Base-by-base conservation (phyloP, 2,888 invertebrate genomes). In the Lycaena phlaeas region DNA sequence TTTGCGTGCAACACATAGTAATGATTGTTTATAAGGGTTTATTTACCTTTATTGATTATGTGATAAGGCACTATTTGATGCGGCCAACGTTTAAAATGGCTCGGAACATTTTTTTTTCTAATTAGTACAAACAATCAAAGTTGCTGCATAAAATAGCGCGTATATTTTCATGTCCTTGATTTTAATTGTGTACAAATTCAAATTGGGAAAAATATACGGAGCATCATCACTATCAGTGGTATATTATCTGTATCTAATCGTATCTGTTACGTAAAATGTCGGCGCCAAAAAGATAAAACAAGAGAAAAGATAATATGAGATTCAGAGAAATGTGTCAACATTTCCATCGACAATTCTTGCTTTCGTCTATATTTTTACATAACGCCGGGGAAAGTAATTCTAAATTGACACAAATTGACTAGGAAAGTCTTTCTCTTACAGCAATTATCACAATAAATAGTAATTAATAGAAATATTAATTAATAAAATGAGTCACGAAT, bases 41-140 rank as follows among this genome's bases (percentile, higher is more conserved):
- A 51, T 52, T 52, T 52, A 52, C 51, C 48, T 46, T 43, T 45
- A 49, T 49, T 42, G 46, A 52, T 49, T 43, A 44, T 36, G 38
- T 47, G 48, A 51, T 52, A 47, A 48, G 31, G 26, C 15, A 17
- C 30, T 36, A 44, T 34, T 14, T 18, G 18, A 18, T 12, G 22
- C 34, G 10, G 34, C 22, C 12, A 11, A 22, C 18, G 22, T 12
- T 10, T 34, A 6, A 2, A 22, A 5, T 15, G 2, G 6, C 5
- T 15, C n/a, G n/a, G n/a, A n/a, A n/a, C n/a, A n/a, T n/a, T n/a
- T 30, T 30, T 30, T 30, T 15, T n/a, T n/a, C n/a, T n/a, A n/a
- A n/a, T n/a, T n/a, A n/a, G n/a, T n/a, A n/a, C n/a, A n/a, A n/a
- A n/a, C n/a, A n/a, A n/a, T n/a, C n/a, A n/a, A n/a, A n/a, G n/a